Evolutionary conservation across 2,113 vertebrate genomes (phyloP), one percentile per base, ranked within the genome.

Genomic region (Megaceryle maxima): DNA sequence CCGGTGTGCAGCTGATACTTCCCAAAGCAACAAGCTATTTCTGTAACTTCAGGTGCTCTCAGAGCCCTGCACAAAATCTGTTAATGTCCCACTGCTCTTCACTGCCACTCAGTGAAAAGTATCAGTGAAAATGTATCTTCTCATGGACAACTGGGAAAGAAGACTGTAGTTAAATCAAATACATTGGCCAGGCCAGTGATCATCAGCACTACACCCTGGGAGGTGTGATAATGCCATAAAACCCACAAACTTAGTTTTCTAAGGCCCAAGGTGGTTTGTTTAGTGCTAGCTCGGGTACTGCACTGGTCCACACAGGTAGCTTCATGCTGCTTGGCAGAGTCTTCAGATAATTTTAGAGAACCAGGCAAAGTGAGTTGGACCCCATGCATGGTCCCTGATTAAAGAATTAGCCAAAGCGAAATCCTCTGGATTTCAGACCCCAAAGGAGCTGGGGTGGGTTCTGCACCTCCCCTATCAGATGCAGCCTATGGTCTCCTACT

Each of bases 111-210:
- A 57, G 13, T 69, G 51, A 35, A 83, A 91, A 90, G 20, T 5
- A 41, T 41, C 39, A 41, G 39, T 41, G 39, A 41, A 35, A 83
- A 91, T 87, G 20, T 5, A 51, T 5, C 22, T 14, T 9, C 56
- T 88, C 8, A 1, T 9, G 11, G 14, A 50, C 55, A 59, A 14
- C 16, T 41, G 31, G 37, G 59, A 62, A 83, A 85, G 31, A 77
- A 29, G 33, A 26, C 6, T 59, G 50, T 73, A 31, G 12, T 60
- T 70, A 31, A 77, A 39, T 25, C 25, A 31, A 70, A 78, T 60
- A 39, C 0, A 0, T 16, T 81, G 46, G 14, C 74, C 43, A 66
- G 41, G 18, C 21, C 41, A 67, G n/a, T 1, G 0, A 11, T 87
- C 11, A 2, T 33, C 10, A 56, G 12, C 20, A 19, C 51, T 83